These are phyloP conservation scores for Macrotus californicus DNA, from an alignment of 2,113 vertebrate species.

Conservation along the genomic window DNA sequence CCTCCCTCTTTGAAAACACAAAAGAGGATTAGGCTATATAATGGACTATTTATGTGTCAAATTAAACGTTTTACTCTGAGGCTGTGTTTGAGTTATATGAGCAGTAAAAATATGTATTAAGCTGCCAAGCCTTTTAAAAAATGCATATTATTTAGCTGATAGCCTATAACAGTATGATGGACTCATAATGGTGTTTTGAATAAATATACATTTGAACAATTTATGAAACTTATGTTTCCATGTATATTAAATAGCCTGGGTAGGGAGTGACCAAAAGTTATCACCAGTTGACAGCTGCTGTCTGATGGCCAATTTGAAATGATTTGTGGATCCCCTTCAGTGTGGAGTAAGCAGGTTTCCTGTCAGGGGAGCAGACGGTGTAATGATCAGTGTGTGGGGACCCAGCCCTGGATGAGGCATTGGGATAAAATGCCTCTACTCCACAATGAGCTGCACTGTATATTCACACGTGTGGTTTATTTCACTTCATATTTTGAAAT, in stretches of 20 bases:
- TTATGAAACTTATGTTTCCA: constrained; percentile 71
- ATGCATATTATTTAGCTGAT: constrained; percentile 72
- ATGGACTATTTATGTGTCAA: constrained; percentile 76
- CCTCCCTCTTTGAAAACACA: constrained; percentile 63
- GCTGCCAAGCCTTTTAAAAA: constrained; percentile 72
- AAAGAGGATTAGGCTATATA: constrained; percentile 69
- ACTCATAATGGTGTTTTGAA: constrained; percentile 71
- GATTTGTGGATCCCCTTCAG: constrained; percentile 35
- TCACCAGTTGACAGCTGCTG: constrained; percentile 66
- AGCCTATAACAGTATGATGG: constrained; percentile 68
- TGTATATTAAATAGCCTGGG: constrained; percentile 54
- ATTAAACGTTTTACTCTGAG: constrained; percentile 67
- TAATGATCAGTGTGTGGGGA: neutral
- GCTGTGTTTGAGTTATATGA: constrained; percentile 69
- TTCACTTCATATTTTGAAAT: constrained; percentile 14
- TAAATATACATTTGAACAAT: constrained; percentile 68
- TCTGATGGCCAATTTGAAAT: constrained; percentile 64
- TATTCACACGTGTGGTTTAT: neutral
- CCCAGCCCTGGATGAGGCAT: neutral
- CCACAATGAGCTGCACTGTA: neutral
- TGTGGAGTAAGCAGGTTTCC: neutral
- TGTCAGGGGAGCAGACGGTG: neutral
- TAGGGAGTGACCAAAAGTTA: constrained; percentile 70
- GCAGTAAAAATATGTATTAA: constrained; percentile 75
- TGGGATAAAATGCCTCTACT: neutral